Evolutionary conservation across 2,888 invertebrate species (phyloP), one percentile per base, ranked within the genome.

Genomic region (Tachystola acroxantha): DNA sequence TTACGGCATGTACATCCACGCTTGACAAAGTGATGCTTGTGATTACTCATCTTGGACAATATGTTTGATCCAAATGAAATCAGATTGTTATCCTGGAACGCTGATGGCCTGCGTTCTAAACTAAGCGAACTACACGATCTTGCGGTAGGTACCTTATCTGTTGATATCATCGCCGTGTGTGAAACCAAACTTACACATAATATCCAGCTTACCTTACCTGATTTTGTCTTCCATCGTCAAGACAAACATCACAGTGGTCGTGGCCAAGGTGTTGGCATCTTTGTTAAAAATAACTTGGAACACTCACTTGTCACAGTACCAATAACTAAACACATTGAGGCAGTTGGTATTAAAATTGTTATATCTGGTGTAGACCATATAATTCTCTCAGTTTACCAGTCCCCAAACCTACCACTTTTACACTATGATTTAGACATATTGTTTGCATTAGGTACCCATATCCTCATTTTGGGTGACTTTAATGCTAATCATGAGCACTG

Each of bases 401-500:
- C 42, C 6, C 42, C 42, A 7, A 39, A 43, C 20, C 12, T 28
- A 2, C 37, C 38, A 1, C n/a, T 42, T 2, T 7, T 28, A 0
- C 2, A 11, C 4, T n/a, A 10, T 12, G 42, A 42, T 10, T 3
- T 42, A 6, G 31, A 36, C 11, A 14, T 32, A 1, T 11, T 42
- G 1, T 11, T 42, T 10, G 12, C n/a, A 7, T 4, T 34, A 10
- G 31, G 34, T 2, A 1, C 26, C 7, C 26, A 27, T 10, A 34
- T 42, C 2, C n/a, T 42, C 7, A 24, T 41, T 7, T 20, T 35
- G 22, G 41, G 41, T 7, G 41, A 41, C 12, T 37, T 37, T 26
- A 41, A 41, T 35, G 37, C 37, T 2, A 31, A 27, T n/a, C 41
- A 41, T 20, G 7, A n/a, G 1, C n/a, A 34, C n/a, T 41, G 41